phyloP scores from a whole-genome alignment of 2,113 vertebrate species.

The Apeltes quadracus region DNA sequence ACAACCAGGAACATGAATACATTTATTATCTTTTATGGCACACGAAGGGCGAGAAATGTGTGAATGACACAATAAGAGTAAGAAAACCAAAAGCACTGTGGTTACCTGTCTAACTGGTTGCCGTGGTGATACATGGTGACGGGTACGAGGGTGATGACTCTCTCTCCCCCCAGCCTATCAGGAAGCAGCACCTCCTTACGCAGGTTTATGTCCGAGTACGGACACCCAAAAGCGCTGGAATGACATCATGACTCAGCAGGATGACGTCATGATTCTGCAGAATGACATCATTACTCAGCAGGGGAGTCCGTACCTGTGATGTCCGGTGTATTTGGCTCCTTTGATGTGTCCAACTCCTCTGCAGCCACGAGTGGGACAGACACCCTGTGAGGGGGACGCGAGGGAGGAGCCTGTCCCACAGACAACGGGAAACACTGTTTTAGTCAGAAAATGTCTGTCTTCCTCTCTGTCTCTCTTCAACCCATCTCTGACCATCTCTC shows the following conservation, averaged over 20 bases:
- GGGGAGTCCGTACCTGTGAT: conserved; percentile 74
- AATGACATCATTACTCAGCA: not conserved
- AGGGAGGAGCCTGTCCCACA: conserved; percentile 65
- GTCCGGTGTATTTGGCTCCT: conserved; percentile 82
- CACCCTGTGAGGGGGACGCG: conserved; percentile 72
- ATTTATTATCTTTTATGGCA: too few relatives aligned
- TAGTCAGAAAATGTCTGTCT: too few relatives aligned
- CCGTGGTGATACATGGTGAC: conserved; percentile 42
- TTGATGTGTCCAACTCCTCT: conserved; percentile 83
- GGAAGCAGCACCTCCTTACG: conserved; percentile 79
- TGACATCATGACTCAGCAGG: not conserved
- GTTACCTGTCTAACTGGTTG: conserved; percentile 53
- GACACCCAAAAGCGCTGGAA: conserved; percentile 83
- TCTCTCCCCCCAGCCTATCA: conserved; percentile 78
- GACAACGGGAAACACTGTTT: conserved; percentile 1
- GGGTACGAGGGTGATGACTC: conserved; percentile 71
- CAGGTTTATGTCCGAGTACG: conserved; percentile 83
- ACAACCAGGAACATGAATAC: too few relatives aligned
- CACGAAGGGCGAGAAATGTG: not conserved
- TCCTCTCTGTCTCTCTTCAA: too few relatives aligned
- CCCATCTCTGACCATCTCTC: not conserved
- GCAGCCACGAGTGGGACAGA: conserved; percentile 82
- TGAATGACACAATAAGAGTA: not conserved
- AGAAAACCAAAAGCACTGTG: too few relatives aligned
- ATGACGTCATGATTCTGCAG: not conserved